Conservation (phyloP, 2,113 vertebrate genomes). For the Dasyprocta punctata region DNA sequence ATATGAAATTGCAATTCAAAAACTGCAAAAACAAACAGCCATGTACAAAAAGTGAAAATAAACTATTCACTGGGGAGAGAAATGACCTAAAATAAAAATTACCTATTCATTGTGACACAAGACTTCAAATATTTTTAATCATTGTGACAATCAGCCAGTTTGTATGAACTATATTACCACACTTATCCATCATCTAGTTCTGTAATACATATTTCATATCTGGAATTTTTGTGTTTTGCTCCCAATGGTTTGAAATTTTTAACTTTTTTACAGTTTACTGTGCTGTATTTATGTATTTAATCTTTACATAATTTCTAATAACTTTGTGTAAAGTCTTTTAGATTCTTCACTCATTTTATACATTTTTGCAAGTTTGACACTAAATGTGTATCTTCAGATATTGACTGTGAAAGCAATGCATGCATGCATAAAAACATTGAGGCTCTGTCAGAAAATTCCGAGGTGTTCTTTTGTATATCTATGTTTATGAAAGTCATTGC, state of each 20-base stretch:
- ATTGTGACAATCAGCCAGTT: background rate
- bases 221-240: background rate
- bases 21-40: background rate
- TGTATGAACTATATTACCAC: background rate
- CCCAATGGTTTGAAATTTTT: background rate
- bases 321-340: background rate
- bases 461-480: background rate
- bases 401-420: background rate
- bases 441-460: no score
- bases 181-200: background rate
- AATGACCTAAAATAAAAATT: background rate
- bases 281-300: background rate
- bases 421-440: background rate
- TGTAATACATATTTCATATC: background rate
- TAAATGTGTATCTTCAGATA: background rate
- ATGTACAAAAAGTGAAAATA: background rate
- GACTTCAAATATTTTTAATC: background rate
- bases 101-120: background rate
- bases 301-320: background rate
- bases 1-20: background rate
- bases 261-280: no score
- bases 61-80: background rate
- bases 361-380: background rate
- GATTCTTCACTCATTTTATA: background rate
- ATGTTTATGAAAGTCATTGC: background rate